Base-by-base conservation (phyloP, 64 coral and sea anemone species). In the Acropora tenuis region DNA sequence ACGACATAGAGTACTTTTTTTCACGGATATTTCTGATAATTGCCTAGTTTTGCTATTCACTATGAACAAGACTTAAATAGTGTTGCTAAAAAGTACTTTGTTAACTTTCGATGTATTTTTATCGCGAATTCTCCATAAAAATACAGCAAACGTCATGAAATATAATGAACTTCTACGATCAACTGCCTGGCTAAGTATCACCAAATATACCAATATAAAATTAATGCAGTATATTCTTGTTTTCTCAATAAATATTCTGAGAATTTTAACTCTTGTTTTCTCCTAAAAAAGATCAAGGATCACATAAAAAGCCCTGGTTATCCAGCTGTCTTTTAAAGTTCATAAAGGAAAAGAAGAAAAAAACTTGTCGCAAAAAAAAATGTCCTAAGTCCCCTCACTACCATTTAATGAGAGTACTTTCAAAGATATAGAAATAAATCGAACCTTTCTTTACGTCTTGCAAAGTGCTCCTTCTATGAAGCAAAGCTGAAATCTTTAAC, bases 401-500 rank as follows among this genome's bases (percentile, higher is more conserved):
- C 16, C 55, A 65, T 8, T 41, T 6, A 84, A 61, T 61, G 80
- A 58, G 80, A 50, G 41, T 59, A 84, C 1, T 84, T 84, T 63
- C 3, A 5, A 84, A 61, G n/a, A 60, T 65, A 71, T 4, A 87
- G 69, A 17, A 75, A 75, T 52, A 87, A 77, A 50, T 58, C 50
- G 50, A 73, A 75, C 20, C 49, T 49, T 71, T 88, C 86, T 88
- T 45, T 73, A 55, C 52, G 10, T 73, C 69, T 48, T 48, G 86
- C 86, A 47, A 88, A 88, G 69, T 49, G 68, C 12, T 75, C 72
- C 41, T 87, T 73, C 68, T 87, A 87, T 87, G 84, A 87, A 87
- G 60, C 59, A 44, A 87, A 87, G 65, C 48, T 88, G 73, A 67
- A 74, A 47, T 72, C 41, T 47, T 48, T 75, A 88, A 88, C 71